Evolutionary conservation across 2,113 vertebrate species (phyloP).

Genomic region (Alligator sinensis): DNA sequence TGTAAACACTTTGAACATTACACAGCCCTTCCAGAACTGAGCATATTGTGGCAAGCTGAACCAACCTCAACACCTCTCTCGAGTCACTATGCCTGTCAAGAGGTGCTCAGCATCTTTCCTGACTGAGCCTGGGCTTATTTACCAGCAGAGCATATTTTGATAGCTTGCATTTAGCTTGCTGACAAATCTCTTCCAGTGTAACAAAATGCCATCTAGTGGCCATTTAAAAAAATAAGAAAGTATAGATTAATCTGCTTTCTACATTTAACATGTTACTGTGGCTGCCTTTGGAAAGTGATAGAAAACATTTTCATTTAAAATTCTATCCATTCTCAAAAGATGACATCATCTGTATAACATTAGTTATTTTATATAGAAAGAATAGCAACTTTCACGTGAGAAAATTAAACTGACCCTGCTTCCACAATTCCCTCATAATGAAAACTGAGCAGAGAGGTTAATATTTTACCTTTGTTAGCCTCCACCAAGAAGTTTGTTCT

Average conservation of each 20-base stretch:
- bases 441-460: not conserved
- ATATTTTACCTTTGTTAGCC: not conserved
- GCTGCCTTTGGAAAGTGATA: not conserved
- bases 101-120: not conserved
- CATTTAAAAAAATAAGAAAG: not conserved
- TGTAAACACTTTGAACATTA: rapidly evolving
- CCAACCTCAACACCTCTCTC: not conserved
- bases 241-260: rapidly evolving
- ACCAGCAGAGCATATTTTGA: not conserved
- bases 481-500: not conserved
- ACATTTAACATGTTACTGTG: not conserved
- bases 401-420: not conserved
- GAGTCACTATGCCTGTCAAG: not conserved
- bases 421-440: not conserved
- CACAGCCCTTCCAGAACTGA: no score
- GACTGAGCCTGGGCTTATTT: not conserved
- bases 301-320: not conserved
- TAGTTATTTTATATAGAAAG: not conserved
- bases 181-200: not conserved
- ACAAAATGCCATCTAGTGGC: conserved; percentile 74
- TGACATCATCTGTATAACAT: not conserved
- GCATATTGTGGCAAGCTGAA: no score
- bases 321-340: not conserved
- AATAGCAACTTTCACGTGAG: not conserved
- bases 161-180: not conserved